Base-by-base conservation (phyloP, 2,888 invertebrate species). In the Amblyjoppa fuscipennis region DNA sequence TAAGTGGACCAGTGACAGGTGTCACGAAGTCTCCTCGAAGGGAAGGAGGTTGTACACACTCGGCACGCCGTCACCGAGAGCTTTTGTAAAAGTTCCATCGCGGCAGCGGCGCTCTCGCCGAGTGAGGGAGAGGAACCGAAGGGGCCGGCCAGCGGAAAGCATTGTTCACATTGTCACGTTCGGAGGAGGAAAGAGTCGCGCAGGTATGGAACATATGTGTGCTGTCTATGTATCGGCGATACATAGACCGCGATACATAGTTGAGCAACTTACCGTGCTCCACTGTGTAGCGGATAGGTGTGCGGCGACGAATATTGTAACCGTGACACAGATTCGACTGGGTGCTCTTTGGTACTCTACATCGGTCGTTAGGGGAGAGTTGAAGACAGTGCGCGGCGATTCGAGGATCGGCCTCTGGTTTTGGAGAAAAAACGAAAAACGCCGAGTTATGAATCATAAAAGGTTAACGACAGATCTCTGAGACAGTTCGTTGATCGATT, bases 151-250 rank as follows among this genome's bases (percentile, higher is more conserved):
- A 66, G 69, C 75, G 75, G 79, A 83, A 49, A 64, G 79, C 83
- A 84, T 80, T 84, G 83, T 84, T 80, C 83, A 76, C 79, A 84
- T 84, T 80, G 79, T 84, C 80, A 66, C 80, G 79, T 80, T 80
- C 64, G 45, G 68, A 80, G 56, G 56, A 61, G 61, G 61, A 41
- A 77, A 56, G 66, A 53, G 76, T 34, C 51, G 51, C 51, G 41
- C 16, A 34, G 38, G 68, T 53, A 11, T 16, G 34, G 31, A 38
- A 38, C 9, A 13, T 9, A 41, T 25, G 20, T n/a, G 34, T n/a
- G 45, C 16, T 7, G 34, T 34, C 2, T 64, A 34, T 34, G 64
- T 31, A 64, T 16, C 31, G 16, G 2, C 31, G 16, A 20, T 34
- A 31, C 66, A 64, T 38, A 38, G 34, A 7, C 3, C 3, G 20